Base-by-base conservation (phyloP, 2,797 vertebrate genomes). In the Anguilla anguilla region DNA sequence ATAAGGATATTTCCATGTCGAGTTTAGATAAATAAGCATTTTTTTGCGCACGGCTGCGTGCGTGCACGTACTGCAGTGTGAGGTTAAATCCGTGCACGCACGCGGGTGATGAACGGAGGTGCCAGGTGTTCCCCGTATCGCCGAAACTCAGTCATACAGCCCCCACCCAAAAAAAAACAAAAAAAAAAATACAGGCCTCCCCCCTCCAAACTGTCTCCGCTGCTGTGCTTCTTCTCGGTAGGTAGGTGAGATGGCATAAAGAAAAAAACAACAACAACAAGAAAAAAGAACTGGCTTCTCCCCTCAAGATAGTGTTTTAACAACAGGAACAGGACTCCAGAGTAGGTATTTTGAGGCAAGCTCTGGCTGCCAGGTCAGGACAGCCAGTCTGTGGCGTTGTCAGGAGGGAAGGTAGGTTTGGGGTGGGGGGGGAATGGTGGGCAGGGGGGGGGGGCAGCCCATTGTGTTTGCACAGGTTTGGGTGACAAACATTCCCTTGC, bases 261-360 rank as follows among this genome's bases (percentile, higher is more conserved):
- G 59, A 19, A 61, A 22, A 61, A 17, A 61, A 15, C 31, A 35
- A 35, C 35, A 35, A 35, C 35, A 35, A 35, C 35, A 55, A n/a
- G 51, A 77, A 35, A 79, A 35, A 79, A 87, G 43, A 19, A 25
- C 46, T 87, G n/a, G 55, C 19, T 46, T 55, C 69, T 85, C 53
- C 88, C 86, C 74, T 72, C 59, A 46, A 87, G 88, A 83, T 87
- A 46, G 35, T 11, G 28, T 84, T 59, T 88, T 79, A 86, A 90
- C 81, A 83, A 88, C 83, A 61, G 85, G 83, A 87, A 87, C 46
- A 83, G n/a, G 83, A 39, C 31, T 86, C 77, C 22, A 59, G 77
- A 61, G 79, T 51, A 88, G 69, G 61, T 81, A 86, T 89, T 89
- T 88, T 53, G 69, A 84, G 83, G 53, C 1, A 22, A 43, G 64